Percentiles rank a stretch among this genome's conserved stretches.
Evolutionary conservation across 2,113 vertebrate genomes (phyloP).

Genomic region (Myotis yumanensis): DNA sequence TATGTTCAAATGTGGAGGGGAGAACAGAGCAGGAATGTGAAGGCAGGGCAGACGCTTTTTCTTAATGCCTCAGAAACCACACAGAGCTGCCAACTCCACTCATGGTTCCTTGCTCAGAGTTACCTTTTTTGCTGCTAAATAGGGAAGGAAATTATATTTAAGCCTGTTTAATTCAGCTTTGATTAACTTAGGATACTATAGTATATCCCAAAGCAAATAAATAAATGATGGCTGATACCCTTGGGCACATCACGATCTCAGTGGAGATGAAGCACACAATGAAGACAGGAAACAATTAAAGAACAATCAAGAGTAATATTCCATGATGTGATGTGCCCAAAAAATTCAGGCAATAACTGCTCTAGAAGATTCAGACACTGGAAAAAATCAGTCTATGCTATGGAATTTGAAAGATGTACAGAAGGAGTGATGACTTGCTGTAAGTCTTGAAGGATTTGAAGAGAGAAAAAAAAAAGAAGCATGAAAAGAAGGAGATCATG

Average conservation of each 20-base stretch:
- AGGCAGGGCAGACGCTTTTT: background rate
- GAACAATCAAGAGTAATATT: background rate
- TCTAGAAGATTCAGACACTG: background rate
- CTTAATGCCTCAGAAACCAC: background rate
- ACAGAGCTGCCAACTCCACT: background rate
- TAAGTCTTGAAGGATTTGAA: background rate
- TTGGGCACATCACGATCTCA: background rate
- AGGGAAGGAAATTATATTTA: background rate
- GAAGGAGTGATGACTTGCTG: background rate
- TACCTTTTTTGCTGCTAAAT: background rate
- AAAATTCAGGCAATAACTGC: background rate
- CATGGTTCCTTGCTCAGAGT: background rate
- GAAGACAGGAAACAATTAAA: background rate
- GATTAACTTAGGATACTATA: background rate
- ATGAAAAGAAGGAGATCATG: background rate
- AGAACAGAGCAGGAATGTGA: background rate
- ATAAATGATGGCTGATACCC: background rate
- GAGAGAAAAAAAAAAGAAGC: background rate
- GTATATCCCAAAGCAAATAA: slow-evolving; percentile 1
- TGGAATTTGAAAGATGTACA: background rate
- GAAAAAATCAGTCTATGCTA: background rate
- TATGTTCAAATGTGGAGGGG: background rate
- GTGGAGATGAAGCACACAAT: background rate
- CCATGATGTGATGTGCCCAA: background rate
- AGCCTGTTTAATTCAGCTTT: background rate